phyloP scores from a whole-genome alignment of 2,113 vertebrate species.

The Zonotrichia leucophrys region DNA sequence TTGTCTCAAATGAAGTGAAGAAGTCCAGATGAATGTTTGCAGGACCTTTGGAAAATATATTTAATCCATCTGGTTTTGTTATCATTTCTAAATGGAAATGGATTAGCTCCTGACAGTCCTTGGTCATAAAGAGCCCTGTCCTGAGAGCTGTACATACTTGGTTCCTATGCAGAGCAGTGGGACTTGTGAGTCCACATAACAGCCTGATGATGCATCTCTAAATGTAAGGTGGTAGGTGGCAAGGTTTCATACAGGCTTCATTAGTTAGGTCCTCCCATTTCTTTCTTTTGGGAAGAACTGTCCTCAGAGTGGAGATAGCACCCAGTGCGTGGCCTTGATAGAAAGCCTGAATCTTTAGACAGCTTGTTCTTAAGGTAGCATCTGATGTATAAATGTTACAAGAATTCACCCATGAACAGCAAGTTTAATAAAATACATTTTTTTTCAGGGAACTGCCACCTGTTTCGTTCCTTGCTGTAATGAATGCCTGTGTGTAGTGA shows the following conservation, averaged over 20 bases:
- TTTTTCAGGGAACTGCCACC: background rate
- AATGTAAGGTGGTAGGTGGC: background rate
- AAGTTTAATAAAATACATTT: background rate
- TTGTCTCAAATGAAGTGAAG: background rate
- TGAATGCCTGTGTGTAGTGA: background rate
- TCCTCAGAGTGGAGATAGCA: background rate
- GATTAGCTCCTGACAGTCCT: background rate
- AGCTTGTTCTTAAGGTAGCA: background rate
- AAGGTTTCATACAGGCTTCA: background rate
- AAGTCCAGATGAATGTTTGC: background rate
- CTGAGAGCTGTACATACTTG: background rate
- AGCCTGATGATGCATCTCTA: background rate
- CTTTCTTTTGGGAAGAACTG: background rate
- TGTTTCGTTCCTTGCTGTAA: background rate
- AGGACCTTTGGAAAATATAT: background rate
- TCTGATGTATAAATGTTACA: background rate
- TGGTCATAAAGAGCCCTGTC: background rate
- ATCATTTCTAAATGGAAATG: background rate
- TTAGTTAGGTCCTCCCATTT: background rate
- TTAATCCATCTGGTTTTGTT: background rate
- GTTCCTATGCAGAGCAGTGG: background rate
- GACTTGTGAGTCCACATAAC: background rate
- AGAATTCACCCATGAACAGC: background rate
- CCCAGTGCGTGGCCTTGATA: background rate
- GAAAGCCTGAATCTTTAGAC: background rate